Percentiles rank a stretch among this genome's conserved stretches.
Evolutionary conservation across 2,113 vertebrate genomes (phyloP).

Genomic region (Myocastor coypus): DNA sequence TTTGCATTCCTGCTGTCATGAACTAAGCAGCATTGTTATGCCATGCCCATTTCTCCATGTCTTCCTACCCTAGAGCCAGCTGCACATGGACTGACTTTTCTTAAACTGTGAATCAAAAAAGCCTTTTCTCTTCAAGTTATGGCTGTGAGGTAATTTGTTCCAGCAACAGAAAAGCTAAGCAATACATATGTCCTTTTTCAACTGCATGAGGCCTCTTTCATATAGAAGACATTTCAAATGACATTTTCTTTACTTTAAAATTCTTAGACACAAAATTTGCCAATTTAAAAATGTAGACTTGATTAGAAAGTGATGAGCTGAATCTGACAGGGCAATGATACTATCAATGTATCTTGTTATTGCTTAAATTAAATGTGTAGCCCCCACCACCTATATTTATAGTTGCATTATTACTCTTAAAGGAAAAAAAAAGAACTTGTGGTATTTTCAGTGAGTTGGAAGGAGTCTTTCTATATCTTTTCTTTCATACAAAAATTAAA

Average conservation of each 20-base stretch:
- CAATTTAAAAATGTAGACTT: not conserved
- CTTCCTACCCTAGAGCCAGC: not conserved
- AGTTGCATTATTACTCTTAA: not conserved
- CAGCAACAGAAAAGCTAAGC: not conserved
- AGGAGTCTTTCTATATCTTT: not conserved
- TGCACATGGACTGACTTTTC: not conserved
- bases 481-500: not conserved
- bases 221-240: not conserved
- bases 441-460: not conserved
- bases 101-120: not conserved
- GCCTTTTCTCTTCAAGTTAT: not conserved
- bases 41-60: not conserved
- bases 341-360: not conserved
- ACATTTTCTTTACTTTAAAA: conserved; percentile 1
- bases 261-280: not conserved
- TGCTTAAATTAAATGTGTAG: not conserved
- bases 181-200: not conserved
- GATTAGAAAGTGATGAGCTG: conserved; percentile 6
- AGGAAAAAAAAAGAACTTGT: not conserved
- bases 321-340: not conserved
- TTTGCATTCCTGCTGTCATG: not conserved
- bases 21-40: not conserved
- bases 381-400: not conserved
- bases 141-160: not conserved
- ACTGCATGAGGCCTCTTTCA: not conserved